A percentile compares a stretch with the other conserved stretches of the same genome.
Conservation (phyloP, 2,888 invertebrate species). For the Pemphredon lugubris region DNA sequence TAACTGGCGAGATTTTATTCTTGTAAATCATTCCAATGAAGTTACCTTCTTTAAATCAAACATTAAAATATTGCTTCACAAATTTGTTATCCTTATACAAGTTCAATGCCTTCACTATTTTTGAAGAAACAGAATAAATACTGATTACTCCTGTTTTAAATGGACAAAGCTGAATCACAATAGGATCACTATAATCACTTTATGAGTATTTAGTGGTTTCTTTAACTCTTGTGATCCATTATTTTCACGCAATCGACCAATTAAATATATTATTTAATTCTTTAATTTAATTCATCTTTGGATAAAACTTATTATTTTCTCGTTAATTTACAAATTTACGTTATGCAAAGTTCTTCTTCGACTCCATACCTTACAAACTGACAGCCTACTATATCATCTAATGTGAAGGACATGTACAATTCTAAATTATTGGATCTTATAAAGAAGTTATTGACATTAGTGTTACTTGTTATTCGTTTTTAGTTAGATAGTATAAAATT, state of each 20-base stretch:
- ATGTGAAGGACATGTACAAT: background rate
- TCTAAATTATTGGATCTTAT: background rate
- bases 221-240: background rate
- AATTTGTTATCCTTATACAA: constrained; percentile 1
- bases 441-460: constrained; percentile 27
- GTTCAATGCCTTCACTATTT: too few relatives aligned
- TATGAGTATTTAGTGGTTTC: constrained; percentile 17
- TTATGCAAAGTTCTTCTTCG: constrained; percentile 15
- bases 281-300: constrained; percentile 4
- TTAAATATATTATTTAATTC: constrained; percentile 14
- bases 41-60: background rate
- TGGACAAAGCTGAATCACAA: background rate
- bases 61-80: constrained; percentile 9
- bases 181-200: constrained; percentile 10
- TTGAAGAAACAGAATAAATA: too few relatives aligned
- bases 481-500: constrained; percentile 15
- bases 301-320: constrained; percentile 6
- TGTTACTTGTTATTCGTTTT: constrained; percentile 1
- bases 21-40: background rate
- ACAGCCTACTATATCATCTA: constrained; percentile 26
- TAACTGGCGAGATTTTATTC: too few relatives aligned
- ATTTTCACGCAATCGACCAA: background rate
- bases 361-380: constrained; percentile 3
- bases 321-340: constrained; percentile 17
- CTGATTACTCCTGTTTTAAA: too few relatives aligned